A percentile compares a stretch with the other conserved stretches of the same genome.
Conservation (phyloP, 2,888 invertebrate genomes). For the Drosophila lutescens region DNA sequence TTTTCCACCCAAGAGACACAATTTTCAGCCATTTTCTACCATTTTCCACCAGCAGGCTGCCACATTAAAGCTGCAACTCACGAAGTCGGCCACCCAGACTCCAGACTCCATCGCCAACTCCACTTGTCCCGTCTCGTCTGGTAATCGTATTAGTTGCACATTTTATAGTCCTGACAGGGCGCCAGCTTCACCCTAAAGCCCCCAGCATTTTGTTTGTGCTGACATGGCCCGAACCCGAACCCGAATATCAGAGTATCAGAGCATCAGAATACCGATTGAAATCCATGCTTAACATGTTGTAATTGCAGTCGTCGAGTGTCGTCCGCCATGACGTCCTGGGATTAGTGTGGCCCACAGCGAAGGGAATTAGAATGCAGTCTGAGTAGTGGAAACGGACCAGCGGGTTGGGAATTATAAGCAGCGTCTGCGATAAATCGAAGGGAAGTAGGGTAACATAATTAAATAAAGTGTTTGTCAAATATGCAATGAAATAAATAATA, state of each 20-base stretch:
- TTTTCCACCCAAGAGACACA: not conserved
- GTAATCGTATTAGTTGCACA: slow-evolving; percentile 77
- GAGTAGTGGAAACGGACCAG: not conserved
- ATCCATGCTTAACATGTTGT: slow-evolving; percentile 45
- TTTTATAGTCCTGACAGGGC: slow-evolving; percentile 62
- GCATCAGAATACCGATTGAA: slow-evolving; percentile 25
- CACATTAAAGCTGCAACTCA: slow-evolving; percentile 44
- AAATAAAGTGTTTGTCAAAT: not conserved
- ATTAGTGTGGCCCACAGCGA: slow-evolving; percentile 14
- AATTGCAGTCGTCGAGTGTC: slow-evolving; percentile 37
- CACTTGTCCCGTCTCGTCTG: slow-evolving; percentile 35
- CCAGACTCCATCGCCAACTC: slow-evolving; percentile 5
- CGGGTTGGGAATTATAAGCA: slow-evolving; percentile 22
- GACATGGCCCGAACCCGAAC: slow-evolving; percentile 25
- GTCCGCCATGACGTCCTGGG: slow-evolving; percentile 19
- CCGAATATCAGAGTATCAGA: not conserved
- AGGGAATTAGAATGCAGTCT: not conserved
- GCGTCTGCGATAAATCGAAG: not conserved
- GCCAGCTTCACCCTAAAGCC: slow-evolving; percentile 17
- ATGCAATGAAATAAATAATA: not conserved
- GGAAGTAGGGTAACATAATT: slow-evolving; percentile 2
- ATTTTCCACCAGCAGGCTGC: slow-evolving; percentile 10
- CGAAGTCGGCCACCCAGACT: slow-evolving; percentile 9
- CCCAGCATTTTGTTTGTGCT: slow-evolving; percentile 22
- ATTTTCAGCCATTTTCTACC: slow-evolving; percentile 1